Evolutionary conservation across 2,113 vertebrate genomes (phyloP), one percentile per base, ranked within the genome.

Genomic region (Cinclus mexicanus): DNA sequence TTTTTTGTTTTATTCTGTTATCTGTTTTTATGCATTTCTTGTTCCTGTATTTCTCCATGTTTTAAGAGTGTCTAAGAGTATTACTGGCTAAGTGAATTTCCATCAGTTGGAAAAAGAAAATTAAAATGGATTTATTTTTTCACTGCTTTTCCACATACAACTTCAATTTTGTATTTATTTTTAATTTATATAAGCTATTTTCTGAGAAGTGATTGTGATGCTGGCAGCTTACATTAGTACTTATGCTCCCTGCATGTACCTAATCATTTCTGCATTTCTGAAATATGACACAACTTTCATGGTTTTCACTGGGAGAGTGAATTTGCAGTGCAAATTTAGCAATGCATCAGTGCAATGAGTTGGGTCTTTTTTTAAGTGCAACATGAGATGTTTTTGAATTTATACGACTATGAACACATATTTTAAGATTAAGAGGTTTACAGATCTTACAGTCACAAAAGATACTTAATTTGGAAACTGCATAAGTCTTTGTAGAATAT

Each of bases 201-300:
- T 84, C 35, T 84, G 72, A 87, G 41, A 89, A 53, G 22, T 46
- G 11, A 49, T 89, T 75, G 56, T 93, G 47, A 75, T 71, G 25
- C 46, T 91, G 61, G 47, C 57, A 82, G 65, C 67, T 90, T 55
- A 93, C 21, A 65, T 91, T n/a, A 71, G 16, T 71, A 81, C 39
- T 82, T 87, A 53, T 8, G 31, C 5, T 91, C 37, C 24, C 44
- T 93, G 82, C 90, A 79, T 91, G 82, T 76, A 46, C 52, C 28
- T 79, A 64, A 29, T 83, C 9, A 85, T 90, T 89, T 94, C 65
- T 89, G 60, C 56, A n/a, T 89, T 87, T 93, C n/a, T 80, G 37
- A 94, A 69, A 28, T 52, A 44, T 64, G 49, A 85, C 55, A 46
- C 3, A n/a, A 29, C 17, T 80, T 78, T n/a, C 29, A n/a, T 79